phyloP scores from a whole-genome alignment of 2,888 invertebrate species.

The Acanthosepion esculentum region DNA sequence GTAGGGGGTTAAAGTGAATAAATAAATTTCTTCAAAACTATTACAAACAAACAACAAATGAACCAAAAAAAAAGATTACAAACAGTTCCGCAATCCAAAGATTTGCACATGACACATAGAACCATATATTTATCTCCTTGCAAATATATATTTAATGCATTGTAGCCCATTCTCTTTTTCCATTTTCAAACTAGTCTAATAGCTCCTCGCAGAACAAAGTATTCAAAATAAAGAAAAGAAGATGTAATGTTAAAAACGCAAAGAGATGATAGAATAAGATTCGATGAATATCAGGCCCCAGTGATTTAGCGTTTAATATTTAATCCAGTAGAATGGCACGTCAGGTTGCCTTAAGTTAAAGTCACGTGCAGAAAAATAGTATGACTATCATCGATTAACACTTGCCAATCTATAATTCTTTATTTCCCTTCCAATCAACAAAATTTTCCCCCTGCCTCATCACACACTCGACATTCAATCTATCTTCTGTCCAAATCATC shows the following conservation, averaged over 20 bases:
- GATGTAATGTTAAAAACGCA: not conserved
- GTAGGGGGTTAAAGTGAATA: not conserved
- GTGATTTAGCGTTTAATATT: not conserved
- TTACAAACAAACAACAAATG: not conserved
- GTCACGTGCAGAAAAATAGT: not conserved
- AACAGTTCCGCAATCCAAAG: not conserved
- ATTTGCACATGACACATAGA: not conserved
- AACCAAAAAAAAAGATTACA: not conserved
- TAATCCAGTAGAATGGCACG: not conserved
- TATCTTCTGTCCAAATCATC: not conserved
- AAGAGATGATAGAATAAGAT: not conserved
- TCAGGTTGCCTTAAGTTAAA: not conserved
- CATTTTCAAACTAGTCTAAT: not conserved
- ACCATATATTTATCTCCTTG: not conserved
- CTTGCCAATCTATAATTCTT: not conserved
- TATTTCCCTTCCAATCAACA: not conserved
- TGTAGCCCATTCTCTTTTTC: not conserved
- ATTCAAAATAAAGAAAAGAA: not conserved
- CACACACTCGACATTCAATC: too few species aligned
- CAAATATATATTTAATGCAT: not conserved
- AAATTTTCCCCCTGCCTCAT: not conserved
- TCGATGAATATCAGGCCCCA: not conserved
- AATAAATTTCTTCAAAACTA: not conserved
- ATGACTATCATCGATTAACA: not conserved
- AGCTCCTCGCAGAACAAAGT: not conserved